Evolutionary conservation across 1,140 invertebrate species (phyloP).

Genomic region (Drosophila dunni): DNA sequence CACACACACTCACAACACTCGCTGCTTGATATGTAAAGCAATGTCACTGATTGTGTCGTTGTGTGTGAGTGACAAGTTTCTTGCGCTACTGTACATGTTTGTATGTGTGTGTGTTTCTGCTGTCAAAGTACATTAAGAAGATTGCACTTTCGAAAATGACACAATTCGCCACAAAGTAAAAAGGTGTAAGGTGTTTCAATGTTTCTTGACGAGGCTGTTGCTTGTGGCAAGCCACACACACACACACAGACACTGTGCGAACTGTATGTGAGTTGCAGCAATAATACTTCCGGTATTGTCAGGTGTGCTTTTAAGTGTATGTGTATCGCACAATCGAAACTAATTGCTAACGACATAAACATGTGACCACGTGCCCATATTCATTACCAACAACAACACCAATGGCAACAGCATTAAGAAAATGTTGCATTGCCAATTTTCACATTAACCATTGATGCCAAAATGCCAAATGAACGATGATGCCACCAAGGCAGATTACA

Average conservation of each 20-base stretch:
- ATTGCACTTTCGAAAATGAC: conserved; percentile 79
- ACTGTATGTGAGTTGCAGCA: not conserved
- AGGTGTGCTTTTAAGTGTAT: not conserved
- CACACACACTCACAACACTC: conserved; percentile 12
- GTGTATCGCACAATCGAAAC: conserved; percentile 35
- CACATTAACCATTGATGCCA: conserved; percentile 75
- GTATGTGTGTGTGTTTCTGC: conserved; percentile 30
- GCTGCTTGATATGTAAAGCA: conserved; percentile 43
- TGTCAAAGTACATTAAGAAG: conserved; percentile 75
- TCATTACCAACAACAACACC: conserved; percentile 58
- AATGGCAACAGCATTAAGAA: conserved; percentile 24
- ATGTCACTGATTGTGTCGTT: conserved; percentile 12
- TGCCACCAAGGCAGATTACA: conserved; percentile 19
- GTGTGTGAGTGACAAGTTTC: conserved; percentile 37
- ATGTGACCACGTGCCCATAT: conserved; percentile 67
- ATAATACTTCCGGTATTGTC: conserved; percentile 39
- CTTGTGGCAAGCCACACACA: not conserved
- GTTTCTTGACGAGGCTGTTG: conserved; percentile 1
- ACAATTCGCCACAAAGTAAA: conserved; percentile 56
- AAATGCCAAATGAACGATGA: conserved; percentile 72
- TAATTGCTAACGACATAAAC: conserved; percentile 74
- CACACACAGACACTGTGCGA: no score
- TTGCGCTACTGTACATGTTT: conserved; percentile 20
- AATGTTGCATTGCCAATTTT: conserved; percentile 64
- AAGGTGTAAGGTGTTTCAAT: conserved; percentile 26